A percentile compares a stretch with the other conserved stretches of the same genome.
phyloP scores from a whole-genome alignment of 37 sponge, comb jelly and placozoan species.

The Halisarca cf. caerulea region DNA sequence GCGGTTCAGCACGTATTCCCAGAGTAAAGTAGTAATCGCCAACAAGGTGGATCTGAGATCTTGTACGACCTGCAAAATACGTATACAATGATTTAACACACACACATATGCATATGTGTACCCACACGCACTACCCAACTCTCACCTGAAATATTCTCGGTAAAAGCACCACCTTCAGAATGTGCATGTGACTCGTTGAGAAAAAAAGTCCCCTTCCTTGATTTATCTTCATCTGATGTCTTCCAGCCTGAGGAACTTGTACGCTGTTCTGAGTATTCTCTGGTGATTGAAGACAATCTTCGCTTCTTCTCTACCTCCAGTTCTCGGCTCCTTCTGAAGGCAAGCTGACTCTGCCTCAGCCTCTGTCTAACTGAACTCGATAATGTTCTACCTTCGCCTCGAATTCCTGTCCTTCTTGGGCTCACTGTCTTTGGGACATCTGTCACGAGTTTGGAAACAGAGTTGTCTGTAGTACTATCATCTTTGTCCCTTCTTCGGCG shows the following conservation, averaged over 20 bases:
- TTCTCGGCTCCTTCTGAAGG: neutral
- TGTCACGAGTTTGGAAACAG: neutral
- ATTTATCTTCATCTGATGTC: too few relatives aligned
- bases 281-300: neutral
- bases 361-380: neutral
- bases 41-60: conserved; percentile 32
- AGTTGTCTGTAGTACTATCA: neutral
- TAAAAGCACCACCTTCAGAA: neutral
- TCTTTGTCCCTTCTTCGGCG: neutral
- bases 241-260: too few relatives aligned
- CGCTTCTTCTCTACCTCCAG: neutral
- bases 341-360: conserved; percentile 7
- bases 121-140: too few relatives aligned
- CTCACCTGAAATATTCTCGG: conserved; percentile 18
- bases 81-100: neutral
- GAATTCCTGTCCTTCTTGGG: neutral
- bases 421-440: too few relatives aligned
- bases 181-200: neutral
- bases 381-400: neutral
- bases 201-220: neutral
- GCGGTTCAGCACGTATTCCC: conserved; percentile 17
- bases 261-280: too few relatives aligned
- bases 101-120: neutral
- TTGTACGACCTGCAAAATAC: conserved; percentile 12
- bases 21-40: conserved; percentile 45